These are phyloP conservation scores for Leptinotarsa undecemlineata DNA, from an alignment of 1,140 invertebrate species.

Conservation along the genomic window DNA sequence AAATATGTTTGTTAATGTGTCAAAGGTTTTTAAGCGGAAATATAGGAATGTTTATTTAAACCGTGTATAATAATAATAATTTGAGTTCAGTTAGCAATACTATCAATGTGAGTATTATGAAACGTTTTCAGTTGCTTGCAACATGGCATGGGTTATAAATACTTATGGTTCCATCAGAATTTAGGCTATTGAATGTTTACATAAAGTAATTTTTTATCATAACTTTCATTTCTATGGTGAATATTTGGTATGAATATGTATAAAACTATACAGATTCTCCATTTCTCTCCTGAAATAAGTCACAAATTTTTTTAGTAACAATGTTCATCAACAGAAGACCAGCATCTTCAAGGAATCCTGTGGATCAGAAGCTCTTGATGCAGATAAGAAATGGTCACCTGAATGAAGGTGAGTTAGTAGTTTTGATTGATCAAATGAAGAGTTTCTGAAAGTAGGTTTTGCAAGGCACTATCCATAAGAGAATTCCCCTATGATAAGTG, in stretches of 20 bases:
- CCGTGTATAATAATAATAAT: no score
- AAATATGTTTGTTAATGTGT: background rate
- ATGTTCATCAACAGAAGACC: background rate
- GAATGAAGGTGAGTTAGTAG: background rate
- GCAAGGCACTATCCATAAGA: no score
- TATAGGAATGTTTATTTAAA: no score
- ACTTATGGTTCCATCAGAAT: background rate
- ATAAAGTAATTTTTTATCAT: no score
- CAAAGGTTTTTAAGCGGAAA: background rate
- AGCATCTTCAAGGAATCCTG: background rate
- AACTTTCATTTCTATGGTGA: no score
- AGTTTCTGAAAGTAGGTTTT: no score
- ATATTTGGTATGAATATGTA: no score
- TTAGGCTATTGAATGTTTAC: background rate
- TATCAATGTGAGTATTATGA: slow-evolving; percentile 1
- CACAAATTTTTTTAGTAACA: background rate
- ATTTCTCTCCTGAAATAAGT: no score
- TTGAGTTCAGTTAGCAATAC: background rate
- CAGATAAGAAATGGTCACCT: background rate
- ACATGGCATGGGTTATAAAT: background rate
- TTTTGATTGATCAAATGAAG: no score
- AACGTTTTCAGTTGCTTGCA: background rate
- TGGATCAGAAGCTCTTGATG: slow-evolving; percentile 1
- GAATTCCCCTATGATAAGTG: no score
- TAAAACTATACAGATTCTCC: no score